Conservation (phyloP, 2,113 vertebrate genomes). For the Phodopus roborovskii region DNA sequence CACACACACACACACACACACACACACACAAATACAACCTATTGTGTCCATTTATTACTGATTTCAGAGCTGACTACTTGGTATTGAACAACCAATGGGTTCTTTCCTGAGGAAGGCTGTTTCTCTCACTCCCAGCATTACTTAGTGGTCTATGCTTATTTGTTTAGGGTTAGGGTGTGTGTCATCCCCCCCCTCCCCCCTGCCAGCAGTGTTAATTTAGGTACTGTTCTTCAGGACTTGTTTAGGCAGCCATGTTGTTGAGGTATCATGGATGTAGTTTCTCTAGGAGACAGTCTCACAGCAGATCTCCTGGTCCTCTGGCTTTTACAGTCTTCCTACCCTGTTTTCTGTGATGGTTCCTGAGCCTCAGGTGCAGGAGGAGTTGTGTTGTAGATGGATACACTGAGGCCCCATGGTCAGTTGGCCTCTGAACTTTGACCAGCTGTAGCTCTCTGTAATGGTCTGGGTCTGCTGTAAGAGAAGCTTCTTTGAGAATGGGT, state of each 20-base stretch:
- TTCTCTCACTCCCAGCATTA: background rate
- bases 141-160: background rate
- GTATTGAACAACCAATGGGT: background rate
- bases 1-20: background rate
- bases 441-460: background rate
- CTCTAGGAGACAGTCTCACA: background rate
- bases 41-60: background rate
- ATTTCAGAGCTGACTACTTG: background rate
- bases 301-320: no score
- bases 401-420: background rate
- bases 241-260: background rate
- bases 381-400: background rate
- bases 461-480: background rate
- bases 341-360: background rate
- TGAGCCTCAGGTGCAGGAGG: background rate
- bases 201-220: background rate
- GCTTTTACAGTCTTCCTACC: no score
- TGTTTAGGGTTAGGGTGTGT: background rate
- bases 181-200: background rate
- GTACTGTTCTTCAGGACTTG: no score
- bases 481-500: no score
- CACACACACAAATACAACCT: background rate
- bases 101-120: background rate
- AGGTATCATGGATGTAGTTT: background rate
- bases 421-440: background rate